Base-by-base conservation (phyloP, 64 coral and sea anemone genomes). In the Stylophora pistillata region DNA sequence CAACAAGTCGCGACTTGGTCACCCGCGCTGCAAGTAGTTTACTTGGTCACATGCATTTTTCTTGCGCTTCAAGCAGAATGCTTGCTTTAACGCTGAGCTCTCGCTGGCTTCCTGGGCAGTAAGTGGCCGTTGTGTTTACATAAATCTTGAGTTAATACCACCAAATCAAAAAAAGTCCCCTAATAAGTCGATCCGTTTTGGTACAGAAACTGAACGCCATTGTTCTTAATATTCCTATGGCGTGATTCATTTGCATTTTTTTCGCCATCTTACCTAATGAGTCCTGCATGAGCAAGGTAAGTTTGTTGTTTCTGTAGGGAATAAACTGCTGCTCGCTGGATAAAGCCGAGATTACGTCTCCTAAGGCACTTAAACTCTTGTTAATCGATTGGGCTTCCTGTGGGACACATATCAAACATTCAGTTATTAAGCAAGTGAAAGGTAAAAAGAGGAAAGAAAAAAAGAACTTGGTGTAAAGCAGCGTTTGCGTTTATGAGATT, bases 371-470 rank as follows among this genome's bases (percentile, higher is more conserved):
- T 29, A 98, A 87, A 77, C 96, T 98, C 23, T 98, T 98, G 60
- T 98, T 98, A 58, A 98, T 98, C 10, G 93, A 95, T 85, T 98
- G 96, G 55, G 96, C 96, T 95, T 98, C 96, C 96, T 98, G 89
- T 92, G 47, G 32, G 31, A 75, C 28, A 75, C 74, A 77, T 10
- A 18, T 13, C 21, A 52, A 27, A 33, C 6, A 10, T n/a, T n/a
- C n/a, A n/a, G n/a, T 31, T 9, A 52, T 21, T 10, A 32, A 23
- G 33, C 21, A 5, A 18, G 47, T 25, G 25, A n/a, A 25, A 68
- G 64, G 10, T 25, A 25, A 20, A 72, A n/a, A 27, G 14, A 15
- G 6, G 53, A n/a, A 60, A 73, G 9, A 56, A 14, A 15, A 29
- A 15, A 13, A 87, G 56, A 55, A 14, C 5, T 2, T 9, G n/a